Evolutionary conservation across 2,113 vertebrate genomes (phyloP), one percentile per base, ranked within the genome.

Genomic region (Saccopteryx leptura): DNA sequence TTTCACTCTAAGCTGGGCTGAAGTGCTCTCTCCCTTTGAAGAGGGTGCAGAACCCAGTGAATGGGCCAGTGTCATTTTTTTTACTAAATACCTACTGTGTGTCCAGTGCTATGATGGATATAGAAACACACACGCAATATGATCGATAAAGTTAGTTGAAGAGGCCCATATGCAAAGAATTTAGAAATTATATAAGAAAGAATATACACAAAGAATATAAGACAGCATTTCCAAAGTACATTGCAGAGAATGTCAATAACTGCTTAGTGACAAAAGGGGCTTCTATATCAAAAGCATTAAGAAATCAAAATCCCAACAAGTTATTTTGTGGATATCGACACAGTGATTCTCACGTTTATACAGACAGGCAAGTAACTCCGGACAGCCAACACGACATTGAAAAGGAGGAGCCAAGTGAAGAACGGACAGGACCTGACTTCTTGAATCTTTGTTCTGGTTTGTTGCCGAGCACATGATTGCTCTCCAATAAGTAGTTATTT

Each of bases 221-320:
- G 13, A 82, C 48, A 28, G 2, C 5, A 39, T 93, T 95, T 82
- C 50, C 52, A 90, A 46, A 86, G 48, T 68, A 23, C 48, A n/a
- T 63, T 58, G 17, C 65, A 97, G 93, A 79, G 46, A 65, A 52
- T 31, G 7, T 54, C 65, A 82, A 46, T 78, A 58, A 68, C 21
- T 75, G 21, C 33, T 71, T 48, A 39, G 6, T 48, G 23, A 76
- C 63, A 92, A 90, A 76, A 90, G 13, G 54, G 69, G 87, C 19
- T 76, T 87, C 71, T 69, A 23, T 79, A 71, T 68, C 68, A 89
- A 80, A 56, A 52, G 12, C 69, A 91, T 82, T 82, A 75, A 71
- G 52, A 84, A 80, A 89, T 58, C 56, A 71, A 31, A 91, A 33
- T 28, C n/a, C 33, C 4, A 33, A 7, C 21, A 74, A 33, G 17